Percentiles rank a stretch among this genome's conserved stretches.
Conservation (phyloP, 2,113 vertebrate species). For the Brachypodius melanocephalos region DNA sequence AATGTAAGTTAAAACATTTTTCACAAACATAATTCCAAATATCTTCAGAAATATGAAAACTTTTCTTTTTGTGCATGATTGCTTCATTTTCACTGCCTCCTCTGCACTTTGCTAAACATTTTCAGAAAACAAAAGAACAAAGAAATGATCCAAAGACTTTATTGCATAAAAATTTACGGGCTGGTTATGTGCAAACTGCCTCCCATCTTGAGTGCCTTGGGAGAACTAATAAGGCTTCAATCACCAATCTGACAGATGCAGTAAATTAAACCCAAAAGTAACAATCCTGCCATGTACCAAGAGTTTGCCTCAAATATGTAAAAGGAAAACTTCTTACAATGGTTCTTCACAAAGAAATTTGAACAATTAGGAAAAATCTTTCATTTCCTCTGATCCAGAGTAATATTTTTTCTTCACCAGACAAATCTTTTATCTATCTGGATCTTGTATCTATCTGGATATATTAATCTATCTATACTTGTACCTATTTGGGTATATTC, state of each 20-base stretch:
- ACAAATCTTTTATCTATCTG: not conserved
- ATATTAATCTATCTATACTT: not conserved
- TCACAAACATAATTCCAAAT: not conserved
- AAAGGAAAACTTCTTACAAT: not conserved
- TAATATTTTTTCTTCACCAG: not conserved
- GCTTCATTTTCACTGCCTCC: not conserved
- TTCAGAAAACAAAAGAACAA: not conserved
- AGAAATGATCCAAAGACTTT: not conserved
- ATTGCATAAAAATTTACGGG: not conserved
- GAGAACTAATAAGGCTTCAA: not conserved
- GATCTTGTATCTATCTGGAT: not conserved
- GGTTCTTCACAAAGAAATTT: not conserved
- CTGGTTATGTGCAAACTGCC: not conserved
- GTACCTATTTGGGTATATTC: not conserved
- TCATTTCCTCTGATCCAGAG: not conserved
- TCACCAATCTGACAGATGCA: not conserved
- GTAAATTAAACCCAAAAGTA: not conserved
- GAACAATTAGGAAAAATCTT: not conserved
- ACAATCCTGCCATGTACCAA: not conserved
- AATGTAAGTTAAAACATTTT: not conserved
- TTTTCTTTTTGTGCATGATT: not conserved
- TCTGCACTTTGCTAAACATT: not conserved
- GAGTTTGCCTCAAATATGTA: not conserved
- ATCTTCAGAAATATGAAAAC: not conserved
- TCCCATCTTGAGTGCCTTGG: not conserved